Percentiles rank a stretch among this genome's conserved stretches.
Conservation (phyloP, 1,140 invertebrate genomes). For the Zaprionus kolodkinae region DNA sequence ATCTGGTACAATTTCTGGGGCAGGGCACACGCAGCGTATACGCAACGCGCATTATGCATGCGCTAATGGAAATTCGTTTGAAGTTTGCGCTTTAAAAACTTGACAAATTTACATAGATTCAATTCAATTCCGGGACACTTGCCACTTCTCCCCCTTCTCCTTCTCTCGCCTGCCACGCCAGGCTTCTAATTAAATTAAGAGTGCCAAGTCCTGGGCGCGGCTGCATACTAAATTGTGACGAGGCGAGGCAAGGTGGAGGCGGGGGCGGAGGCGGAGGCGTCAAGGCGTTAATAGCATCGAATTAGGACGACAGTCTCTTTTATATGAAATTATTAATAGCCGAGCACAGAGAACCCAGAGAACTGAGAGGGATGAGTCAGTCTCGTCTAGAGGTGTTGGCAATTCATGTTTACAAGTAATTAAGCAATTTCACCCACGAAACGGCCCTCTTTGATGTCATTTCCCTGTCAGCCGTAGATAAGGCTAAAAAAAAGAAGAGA, state of each 20-base stretch:
- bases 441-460: slow-evolving; percentile 62
- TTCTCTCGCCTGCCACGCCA: background rate
- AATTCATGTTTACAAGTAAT: slow-evolving; percentile 83
- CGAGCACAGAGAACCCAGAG: slow-evolving; percentile 14
- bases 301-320: slow-evolving; percentile 58
- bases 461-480: slow-evolving; percentile 51
- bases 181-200: slow-evolving; percentile 76
- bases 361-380: background rate
- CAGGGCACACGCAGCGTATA: slow-evolving; percentile 18
- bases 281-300: slow-evolving; percentile 78
- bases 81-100: slow-evolving; percentile 74
- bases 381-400: slow-evolving; percentile 62
- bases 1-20: background rate
- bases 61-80: slow-evolving; percentile 64
- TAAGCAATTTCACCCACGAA: slow-evolving; percentile 69
- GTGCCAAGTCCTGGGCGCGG: slow-evolving; percentile 57
- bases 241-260: background rate
- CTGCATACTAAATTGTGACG: slow-evolving; percentile 65
- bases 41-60: slow-evolving; percentile 67
- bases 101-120: slow-evolving; percentile 74
- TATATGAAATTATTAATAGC: slow-evolving; percentile 48
- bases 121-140: slow-evolving; percentile 37
- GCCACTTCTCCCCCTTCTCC: slow-evolving; percentile 3
- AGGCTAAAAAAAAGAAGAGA: slow-evolving; percentile 35
- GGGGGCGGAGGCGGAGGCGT: slow-evolving; percentile 25